Conservation (phyloP, 2,113 vertebrate genomes). For the Myiagra hebetior region DNA sequence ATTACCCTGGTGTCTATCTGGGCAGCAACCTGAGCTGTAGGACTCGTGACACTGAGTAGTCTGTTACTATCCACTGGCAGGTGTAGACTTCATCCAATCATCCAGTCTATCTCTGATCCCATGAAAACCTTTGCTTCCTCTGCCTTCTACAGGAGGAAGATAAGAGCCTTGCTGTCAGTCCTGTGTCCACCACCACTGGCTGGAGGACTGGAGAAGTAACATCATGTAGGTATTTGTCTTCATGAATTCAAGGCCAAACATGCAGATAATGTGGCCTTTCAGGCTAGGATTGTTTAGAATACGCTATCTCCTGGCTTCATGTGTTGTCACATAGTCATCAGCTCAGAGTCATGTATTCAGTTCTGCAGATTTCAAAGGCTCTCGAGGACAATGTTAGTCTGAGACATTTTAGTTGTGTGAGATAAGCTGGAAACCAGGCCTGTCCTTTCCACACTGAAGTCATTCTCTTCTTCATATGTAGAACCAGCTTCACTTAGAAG, state of each 20-base stretch:
- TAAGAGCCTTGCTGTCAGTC: not conserved
- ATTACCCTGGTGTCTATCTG: not conserved
- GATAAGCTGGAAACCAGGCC: not conserved
- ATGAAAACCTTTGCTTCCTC: not conserved
- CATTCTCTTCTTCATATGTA: not conserved
- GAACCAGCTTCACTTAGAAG: not conserved
- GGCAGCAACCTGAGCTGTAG: not conserved
- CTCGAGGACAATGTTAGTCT: not conserved
- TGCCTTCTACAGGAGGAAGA: accelerated
- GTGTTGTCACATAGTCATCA: not conserved
- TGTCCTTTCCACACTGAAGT: not conserved
- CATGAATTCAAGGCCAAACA: not conserved
- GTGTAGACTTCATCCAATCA: not conserved
- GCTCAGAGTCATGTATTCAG: not conserved
- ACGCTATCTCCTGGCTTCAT: not conserved
- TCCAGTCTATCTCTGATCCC: not conserved
- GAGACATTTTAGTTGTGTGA: not conserved
- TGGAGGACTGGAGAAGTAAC: not conserved
- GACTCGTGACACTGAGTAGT: not conserved
- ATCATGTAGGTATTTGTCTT: not conserved
- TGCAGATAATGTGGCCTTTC: not conserved
- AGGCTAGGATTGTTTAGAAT: not conserved
- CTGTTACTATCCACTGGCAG: not conserved
- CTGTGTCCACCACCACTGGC: not conserved
- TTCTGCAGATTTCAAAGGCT: not conserved